phyloP scores from a whole-genome alignment of 2,888 invertebrate species.

The Acanthopleura granulata region DNA sequence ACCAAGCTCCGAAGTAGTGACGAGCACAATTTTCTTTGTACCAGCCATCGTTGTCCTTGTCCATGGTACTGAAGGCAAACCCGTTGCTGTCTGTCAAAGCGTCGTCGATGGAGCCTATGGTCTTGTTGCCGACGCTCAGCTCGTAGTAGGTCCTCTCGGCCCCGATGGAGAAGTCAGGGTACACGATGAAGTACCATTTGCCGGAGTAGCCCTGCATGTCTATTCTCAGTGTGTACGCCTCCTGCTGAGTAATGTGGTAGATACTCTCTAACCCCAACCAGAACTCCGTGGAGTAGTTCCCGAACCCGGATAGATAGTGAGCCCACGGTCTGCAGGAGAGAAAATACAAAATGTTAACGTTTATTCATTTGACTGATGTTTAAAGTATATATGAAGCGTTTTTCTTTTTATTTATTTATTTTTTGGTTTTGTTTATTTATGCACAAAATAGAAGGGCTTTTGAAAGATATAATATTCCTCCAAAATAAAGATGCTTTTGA shows the following conservation, averaged over 20 bases:
- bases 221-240: constrained; percentile 32
- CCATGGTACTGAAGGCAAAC: constrained; percentile 31
- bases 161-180: constrained; percentile 30
- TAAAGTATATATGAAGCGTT: too few relatives aligned
- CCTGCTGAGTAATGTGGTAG: constrained; percentile 77
- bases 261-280: constrained; percentile 90
- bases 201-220: constrained; percentile 34
- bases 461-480: too few relatives aligned
- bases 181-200: constrained; percentile 35
- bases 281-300: constrained; percentile 79
- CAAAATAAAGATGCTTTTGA: too few relatives aligned
- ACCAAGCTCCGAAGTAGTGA: constrained; percentile 37
- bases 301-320: constrained; percentile 85
- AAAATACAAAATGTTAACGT: not conserved
- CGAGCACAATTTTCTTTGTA: constrained; percentile 33
- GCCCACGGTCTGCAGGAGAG: constrained; percentile 76
- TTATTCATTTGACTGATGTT: too few relatives aligned
- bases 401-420: too few relatives aligned
- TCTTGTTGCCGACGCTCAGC: constrained; percentile 26
- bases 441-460: too few relatives aligned
- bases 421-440: too few relatives aligned
- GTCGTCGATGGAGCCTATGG: constrained; percentile 30
- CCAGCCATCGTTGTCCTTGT: constrained; percentile 39
- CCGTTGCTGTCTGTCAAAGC: constrained; percentile 28
- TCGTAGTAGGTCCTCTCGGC: constrained; percentile 24